Percentiles rank a stretch among this genome's conserved stretches.
phyloP scores from a whole-genome alignment of 64 coral and sea anemone genomes.

The Dendrophyllia cribrosa region DNA sequence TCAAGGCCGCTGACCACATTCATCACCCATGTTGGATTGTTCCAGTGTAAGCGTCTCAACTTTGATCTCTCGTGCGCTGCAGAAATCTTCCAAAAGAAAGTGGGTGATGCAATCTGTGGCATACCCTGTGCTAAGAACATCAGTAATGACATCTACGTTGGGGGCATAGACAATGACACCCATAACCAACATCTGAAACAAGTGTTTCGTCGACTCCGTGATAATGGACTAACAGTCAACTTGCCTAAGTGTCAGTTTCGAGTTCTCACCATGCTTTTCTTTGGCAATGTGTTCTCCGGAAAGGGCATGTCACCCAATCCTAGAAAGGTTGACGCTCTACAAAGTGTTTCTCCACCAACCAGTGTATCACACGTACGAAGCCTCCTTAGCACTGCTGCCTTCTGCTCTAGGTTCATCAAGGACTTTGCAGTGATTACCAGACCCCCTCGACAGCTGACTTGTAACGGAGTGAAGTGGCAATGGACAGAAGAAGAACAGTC shows the following conservation, averaged over 20 bases:
- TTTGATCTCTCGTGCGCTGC: constrained; percentile 37
- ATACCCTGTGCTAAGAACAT: constrained; percentile 44
- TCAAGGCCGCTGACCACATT: constrained; percentile 55
- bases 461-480: no score
- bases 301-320: constrained; percentile 75
- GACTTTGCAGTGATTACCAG: no score
- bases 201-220: constrained; percentile 49
- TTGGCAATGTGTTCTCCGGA: constrained; percentile 68
- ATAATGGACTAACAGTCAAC: constrained; percentile 49
- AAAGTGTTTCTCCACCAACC: no score
- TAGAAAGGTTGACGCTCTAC: no score
- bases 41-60: constrained; percentile 1
- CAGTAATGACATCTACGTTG: constrained; percentile 40
- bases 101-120: constrained; percentile 40
- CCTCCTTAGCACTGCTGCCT: no score
- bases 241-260: constrained; percentile 64
- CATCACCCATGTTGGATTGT: constrained; percentile 52
- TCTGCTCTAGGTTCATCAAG: no score
- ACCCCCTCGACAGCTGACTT: no score
- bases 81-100: constrained; percentile 43
- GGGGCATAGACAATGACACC: constrained; percentile 26
- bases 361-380: no score
- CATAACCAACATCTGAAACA: constrained; percentile 35
- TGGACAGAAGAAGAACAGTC: no score
- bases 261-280: constrained; percentile 64